Percentiles rank a stretch among this genome's conserved stretches.
phyloP scores from a whole-genome alignment of 2,797 vertebrate genomes.

The Poecilia picta region DNA sequence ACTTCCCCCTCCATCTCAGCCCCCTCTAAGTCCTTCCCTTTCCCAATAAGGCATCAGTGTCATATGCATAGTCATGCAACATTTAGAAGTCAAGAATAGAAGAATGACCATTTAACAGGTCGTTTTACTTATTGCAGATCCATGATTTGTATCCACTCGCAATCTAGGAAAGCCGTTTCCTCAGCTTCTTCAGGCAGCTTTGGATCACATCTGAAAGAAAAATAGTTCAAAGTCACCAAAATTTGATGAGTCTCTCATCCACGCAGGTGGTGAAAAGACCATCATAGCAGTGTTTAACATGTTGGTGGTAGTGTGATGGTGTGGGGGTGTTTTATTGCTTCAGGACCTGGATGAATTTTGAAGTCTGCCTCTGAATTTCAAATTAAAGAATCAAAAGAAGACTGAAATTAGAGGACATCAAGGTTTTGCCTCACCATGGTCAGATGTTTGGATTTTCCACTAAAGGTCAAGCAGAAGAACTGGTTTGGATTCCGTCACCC shows the following conservation, averaged over 20 bases:
- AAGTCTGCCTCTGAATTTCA: background rate
- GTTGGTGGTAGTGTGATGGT: background rate
- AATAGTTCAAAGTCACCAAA: background rate
- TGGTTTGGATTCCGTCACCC: too few relatives aligned
- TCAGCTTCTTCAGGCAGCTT: slow-evolving; percentile 27
- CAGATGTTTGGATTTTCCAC: too few relatives aligned
- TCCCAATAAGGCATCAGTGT: slow-evolving; percentile 69
- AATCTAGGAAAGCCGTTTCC: slow-evolving; percentile 17
- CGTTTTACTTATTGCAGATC: slow-evolving; percentile 16
- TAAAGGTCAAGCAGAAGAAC: too few relatives aligned
- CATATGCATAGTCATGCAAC: slow-evolving; percentile 76
- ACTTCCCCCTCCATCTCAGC: slow-evolving; percentile 29
- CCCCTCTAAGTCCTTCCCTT: too few relatives aligned
- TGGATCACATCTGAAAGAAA: slow-evolving; percentile 65
- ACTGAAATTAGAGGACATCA: too few relatives aligned
- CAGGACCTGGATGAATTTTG: background rate
- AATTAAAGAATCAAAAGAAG: background rate
- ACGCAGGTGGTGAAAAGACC: background rate
- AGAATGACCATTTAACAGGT: slow-evolving; percentile 31
- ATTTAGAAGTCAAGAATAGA: slow-evolving; percentile 51
- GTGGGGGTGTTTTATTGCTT: background rate
- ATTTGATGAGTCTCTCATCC: background rate
- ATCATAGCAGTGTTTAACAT: background rate
- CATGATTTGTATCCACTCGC: slow-evolving; percentile 3
- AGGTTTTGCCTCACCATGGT: too few relatives aligned